phyloP scores from a whole-genome alignment of 1,140 invertebrate species.

The Eulimnadia texana region DNA sequence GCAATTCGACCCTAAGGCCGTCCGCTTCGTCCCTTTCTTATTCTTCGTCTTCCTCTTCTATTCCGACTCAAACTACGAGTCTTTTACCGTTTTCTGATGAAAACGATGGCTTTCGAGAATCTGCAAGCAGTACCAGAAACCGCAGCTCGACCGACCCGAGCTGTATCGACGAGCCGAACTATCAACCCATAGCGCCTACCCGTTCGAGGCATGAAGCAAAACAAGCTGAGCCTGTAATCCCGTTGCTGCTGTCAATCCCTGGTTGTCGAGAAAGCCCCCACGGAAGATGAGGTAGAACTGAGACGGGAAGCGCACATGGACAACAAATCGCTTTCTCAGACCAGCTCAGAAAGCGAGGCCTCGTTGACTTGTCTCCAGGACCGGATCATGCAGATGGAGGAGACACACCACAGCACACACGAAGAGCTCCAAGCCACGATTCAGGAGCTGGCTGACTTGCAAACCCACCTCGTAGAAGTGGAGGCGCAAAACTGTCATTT shows the following conservation, averaged over 20 bases:
- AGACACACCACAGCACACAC: slow-evolving; percentile 76
- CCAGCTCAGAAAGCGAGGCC: slow-evolving; percentile 25
- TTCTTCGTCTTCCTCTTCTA: slow-evolving; percentile 11
- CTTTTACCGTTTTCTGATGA: slow-evolving; percentile 18
- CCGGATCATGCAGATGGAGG: slow-evolving; percentile 77
- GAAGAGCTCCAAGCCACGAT: slow-evolving; percentile 88
- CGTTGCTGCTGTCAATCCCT: too few relatives aligned
- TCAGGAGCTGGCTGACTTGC: slow-evolving; percentile 78
- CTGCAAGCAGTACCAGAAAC: too few relatives aligned
- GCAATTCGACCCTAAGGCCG: slow-evolving; percentile 23
- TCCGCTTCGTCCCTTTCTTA: slow-evolving; percentile 10
- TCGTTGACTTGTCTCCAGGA: slow-evolving; percentile 84
- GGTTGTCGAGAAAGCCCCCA: neutral
- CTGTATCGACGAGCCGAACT: too few relatives aligned
- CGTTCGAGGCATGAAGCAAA: slow-evolving; percentile 2
- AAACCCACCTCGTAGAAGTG: slow-evolving; percentile 62
- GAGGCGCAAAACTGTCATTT: slow-evolving; percentile 75
- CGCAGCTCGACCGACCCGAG: too few relatives aligned
- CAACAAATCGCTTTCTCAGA: neutral
- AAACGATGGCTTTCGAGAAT: too few relatives aligned
- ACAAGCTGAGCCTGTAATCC: neutral
- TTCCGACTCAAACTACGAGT: slow-evolving; percentile 29
- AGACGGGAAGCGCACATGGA: neutral
- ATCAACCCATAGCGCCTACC: too few relatives aligned
- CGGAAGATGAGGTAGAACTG: neutral